Conservation (phyloP, 2,113 vertebrate species). For the Takifugu flavidus region DNA sequence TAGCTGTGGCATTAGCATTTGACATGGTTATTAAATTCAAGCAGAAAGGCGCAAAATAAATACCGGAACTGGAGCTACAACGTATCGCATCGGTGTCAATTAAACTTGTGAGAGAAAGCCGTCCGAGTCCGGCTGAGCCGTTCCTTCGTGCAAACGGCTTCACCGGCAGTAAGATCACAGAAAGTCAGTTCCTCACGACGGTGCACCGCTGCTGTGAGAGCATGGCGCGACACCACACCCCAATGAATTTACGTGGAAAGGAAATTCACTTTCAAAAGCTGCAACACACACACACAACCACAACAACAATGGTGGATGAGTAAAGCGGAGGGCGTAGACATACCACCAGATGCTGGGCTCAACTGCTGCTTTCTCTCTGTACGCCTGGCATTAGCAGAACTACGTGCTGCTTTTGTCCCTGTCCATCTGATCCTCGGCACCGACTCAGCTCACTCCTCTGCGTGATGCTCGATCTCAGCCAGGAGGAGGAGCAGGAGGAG, state of each 20-base stretch:
- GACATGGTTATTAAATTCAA: not conserved
- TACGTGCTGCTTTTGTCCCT: slow-evolving; percentile 22
- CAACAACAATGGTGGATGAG: slow-evolving; percentile 26
- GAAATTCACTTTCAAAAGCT: slow-evolving; percentile 15
- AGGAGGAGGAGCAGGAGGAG: slow-evolving; percentile 40
- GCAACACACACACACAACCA: slow-evolving; percentile 38
- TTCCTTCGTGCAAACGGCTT: slow-evolving; percentile 39
- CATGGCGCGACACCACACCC: slow-evolving; percentile 42
- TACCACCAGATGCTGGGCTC: slow-evolving; percentile 45
- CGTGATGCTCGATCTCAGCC: slow-evolving; percentile 51
- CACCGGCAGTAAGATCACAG: slow-evolving; percentile 29
- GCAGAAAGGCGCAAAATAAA: slow-evolving; percentile 9
- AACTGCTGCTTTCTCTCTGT: slow-evolving; percentile 9
- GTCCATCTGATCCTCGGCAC: slow-evolving; percentile 34
- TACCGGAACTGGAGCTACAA: slow-evolving; percentile 36
- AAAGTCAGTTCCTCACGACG: slow-evolving; percentile 42
- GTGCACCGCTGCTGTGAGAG: slow-evolving; percentile 25
- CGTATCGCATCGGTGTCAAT: slow-evolving; percentile 51
- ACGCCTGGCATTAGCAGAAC: slow-evolving; percentile 12
- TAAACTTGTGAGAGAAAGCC: too few species aligned
- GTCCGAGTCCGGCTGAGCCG: too few species aligned
- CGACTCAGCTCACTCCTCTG: slow-evolving; percentile 21
- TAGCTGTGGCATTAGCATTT: not conserved
- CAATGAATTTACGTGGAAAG: slow-evolving; percentile 46
- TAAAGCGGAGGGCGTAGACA: slow-evolving; percentile 1